These are phyloP conservation scores for Melieria omissa DNA, from an alignment of 2,888 invertebrate genomes.

Conservation along the genomic window DNA sequence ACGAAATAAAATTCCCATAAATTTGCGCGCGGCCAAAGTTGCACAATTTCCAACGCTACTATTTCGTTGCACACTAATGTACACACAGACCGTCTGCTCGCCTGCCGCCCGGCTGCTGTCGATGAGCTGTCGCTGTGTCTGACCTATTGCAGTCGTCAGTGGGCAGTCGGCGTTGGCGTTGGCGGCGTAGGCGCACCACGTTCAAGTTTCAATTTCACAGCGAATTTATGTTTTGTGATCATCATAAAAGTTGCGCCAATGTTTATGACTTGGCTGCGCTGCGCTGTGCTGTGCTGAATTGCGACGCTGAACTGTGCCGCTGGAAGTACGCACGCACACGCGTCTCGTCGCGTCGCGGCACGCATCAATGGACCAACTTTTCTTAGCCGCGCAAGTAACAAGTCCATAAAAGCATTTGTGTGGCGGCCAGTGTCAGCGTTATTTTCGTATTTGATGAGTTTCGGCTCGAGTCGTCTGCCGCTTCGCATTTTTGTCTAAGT, in stretches of 20 bases:
- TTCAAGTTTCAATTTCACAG: conserved; percentile 35
- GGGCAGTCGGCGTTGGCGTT: no score
- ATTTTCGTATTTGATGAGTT: background rate
- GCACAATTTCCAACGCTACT: conserved; percentile 8
- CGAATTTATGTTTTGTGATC: conserved; percentile 34
- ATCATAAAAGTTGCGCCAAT: conserved; percentile 28
- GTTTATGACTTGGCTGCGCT: conserved; percentile 13
- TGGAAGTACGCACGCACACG: background rate
- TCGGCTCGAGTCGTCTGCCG: background rate
- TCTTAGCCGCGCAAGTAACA: background rate
- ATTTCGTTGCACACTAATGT: conserved; percentile 7
- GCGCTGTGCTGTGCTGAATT: background rate
- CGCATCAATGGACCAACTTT: conserved; percentile 1
- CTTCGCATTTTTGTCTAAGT: background rate
- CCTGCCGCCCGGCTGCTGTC: no score
- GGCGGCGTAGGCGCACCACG: no score
- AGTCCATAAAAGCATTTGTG: conserved; percentile 3
- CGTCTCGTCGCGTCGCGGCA: background rate
- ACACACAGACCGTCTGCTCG: no score
- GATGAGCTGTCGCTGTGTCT: background rate
- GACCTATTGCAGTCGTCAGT: conserved; percentile 9
- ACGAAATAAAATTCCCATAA: conserved; percentile 29
- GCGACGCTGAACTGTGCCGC: background rate
- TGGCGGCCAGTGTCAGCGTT: background rate
- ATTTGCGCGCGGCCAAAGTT: conserved; percentile 13